Conservation (phyloP, 1,140 invertebrate genomes). For the Brachionus asplanchnoidis region DNA sequence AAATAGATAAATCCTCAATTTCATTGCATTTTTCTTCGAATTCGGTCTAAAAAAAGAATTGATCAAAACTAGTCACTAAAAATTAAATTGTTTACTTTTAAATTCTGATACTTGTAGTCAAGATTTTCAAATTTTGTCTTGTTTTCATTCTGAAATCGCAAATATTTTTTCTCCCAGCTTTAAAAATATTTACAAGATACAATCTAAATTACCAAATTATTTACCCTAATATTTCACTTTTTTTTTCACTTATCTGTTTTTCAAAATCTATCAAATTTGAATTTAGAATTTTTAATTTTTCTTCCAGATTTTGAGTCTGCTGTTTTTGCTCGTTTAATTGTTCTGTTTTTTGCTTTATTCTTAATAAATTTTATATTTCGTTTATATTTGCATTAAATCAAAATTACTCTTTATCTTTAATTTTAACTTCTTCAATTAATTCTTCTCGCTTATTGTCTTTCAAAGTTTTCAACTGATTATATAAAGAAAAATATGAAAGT, state of each 20-base stretch:
- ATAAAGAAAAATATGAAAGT: constrained; percentile 10
- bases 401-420: background rate
- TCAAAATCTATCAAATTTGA: background rate
- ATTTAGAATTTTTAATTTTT: background rate
- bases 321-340: background rate
- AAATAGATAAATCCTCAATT: constrained; percentile 22
- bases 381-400: background rate
- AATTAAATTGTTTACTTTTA: background rate
- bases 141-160: background rate
- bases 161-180: constrained; percentile 14
- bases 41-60: background rate
- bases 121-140: constrained; percentile 1
- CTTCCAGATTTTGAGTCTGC: background rate
- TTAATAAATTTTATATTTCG: background rate
- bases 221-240: background rate
- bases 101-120: background rate
- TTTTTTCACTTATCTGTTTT: background rate
- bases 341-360: background rate
- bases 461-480: background rate
- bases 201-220: background rate
- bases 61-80: background rate
- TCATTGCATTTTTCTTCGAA: background rate
- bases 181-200: background rate
- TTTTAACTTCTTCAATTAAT: constrained; percentile 10
- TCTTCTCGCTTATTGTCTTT: constrained; percentile 14